Percentiles rank a stretch among this genome's conserved stretches.
These are phyloP conservation scores for Achroia grisella DNA, from an alignment of 1,140 invertebrate genomes.

Conservation along the genomic window DNA sequence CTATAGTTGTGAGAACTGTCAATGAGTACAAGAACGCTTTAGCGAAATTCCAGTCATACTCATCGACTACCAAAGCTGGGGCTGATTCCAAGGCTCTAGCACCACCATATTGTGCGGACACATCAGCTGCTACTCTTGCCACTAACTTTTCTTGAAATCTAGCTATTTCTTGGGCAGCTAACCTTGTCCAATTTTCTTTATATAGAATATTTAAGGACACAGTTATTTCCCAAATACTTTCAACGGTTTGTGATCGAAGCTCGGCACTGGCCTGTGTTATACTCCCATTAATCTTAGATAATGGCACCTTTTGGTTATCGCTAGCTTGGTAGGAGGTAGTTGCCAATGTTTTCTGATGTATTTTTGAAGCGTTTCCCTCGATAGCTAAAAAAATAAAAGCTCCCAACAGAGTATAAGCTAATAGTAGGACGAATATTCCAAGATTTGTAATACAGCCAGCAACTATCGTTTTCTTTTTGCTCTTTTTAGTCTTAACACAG, in stretches of 20 bases:
- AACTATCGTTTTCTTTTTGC: slow-evolving; percentile 78
- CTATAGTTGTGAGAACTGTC: slow-evolving; percentile 96
- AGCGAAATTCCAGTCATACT: slow-evolving; percentile 93
- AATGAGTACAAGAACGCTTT: slow-evolving; percentile 96
- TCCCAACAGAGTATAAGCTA: slow-evolving; percentile 90
- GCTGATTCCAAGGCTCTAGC: slow-evolving; percentile 64
- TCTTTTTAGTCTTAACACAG: slow-evolving; percentile 79
- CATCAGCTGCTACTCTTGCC: slow-evolving; percentile 83
- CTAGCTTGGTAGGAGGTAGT: slow-evolving; percentile 73
- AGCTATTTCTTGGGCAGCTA: slow-evolving; percentile 89
- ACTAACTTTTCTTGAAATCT: slow-evolving; percentile 92
- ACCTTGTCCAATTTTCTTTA: slow-evolving; percentile 94
- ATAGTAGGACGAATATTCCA: slow-evolving; percentile 88
- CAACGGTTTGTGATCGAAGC: slow-evolving; percentile 81
- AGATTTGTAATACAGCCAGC: slow-evolving; percentile 88
- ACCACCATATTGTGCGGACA: slow-evolving; percentile 68
- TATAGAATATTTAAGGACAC: slow-evolving; percentile 95
- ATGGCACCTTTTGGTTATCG: slow-evolving; percentile 56
- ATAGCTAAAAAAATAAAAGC: slow-evolving; percentile 95
- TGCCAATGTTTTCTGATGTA: slow-evolving; percentile 79
- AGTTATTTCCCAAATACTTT: slow-evolving; percentile 96
- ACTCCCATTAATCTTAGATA: slow-evolving; percentile 47
- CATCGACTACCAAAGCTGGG: slow-evolving; percentile 70
- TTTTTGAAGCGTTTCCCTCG: slow-evolving; percentile 82
- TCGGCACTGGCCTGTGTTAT: slow-evolving; percentile 62